Base-by-base conservation (phyloP, 2,888 invertebrate genomes). In the Altica lythri region DNA sequence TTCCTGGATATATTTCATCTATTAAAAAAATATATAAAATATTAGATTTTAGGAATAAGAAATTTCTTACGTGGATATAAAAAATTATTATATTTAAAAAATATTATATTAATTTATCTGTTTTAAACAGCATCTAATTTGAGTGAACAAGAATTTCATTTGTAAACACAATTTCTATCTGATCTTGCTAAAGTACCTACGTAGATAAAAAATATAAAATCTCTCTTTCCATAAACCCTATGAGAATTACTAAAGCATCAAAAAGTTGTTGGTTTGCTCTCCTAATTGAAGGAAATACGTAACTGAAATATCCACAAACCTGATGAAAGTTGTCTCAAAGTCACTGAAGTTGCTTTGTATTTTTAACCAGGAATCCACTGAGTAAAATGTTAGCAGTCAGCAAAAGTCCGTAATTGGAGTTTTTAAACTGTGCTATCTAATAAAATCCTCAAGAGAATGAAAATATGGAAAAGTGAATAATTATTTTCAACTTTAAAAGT, bases 381-480 rank as follows among this genome's bases (percentile, higher is more conserved):
- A 32, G 49, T 38, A 38, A 48, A 48, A 48, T 48, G 48, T 48
- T 32, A 30, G 40, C 40, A 49, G 49, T 49, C 49, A 49, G 49
- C 49, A 42, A 40, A 49, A 49, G 32, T 42, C 40, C 3, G 42
- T 49, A 49, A 49, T 49, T 49, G 49, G 49, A 49, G 22, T 49
- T 40, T 49, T 49, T 42, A 27, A 30, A 48, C 38, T 47, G 22
- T 14, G 48, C 49, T 42, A 40, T 40, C 49, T 49, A 49, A 30
- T 49, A 22, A 42, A 49, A 49, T 42, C 42, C 49, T 49, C 49
- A 19, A n/a, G 49, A 49, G 49, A 22, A 29, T 42, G 16, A 13
- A 30, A 49, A 40, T 40, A 22, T 42, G 22, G 49, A 42, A 48
- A 49, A 14, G 40, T 40, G 49, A 49, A 49, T 49, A 49, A 49